Base-by-base conservation (phyloP, 2,888 invertebrate genomes). In the Erebia palarica region DNA sequence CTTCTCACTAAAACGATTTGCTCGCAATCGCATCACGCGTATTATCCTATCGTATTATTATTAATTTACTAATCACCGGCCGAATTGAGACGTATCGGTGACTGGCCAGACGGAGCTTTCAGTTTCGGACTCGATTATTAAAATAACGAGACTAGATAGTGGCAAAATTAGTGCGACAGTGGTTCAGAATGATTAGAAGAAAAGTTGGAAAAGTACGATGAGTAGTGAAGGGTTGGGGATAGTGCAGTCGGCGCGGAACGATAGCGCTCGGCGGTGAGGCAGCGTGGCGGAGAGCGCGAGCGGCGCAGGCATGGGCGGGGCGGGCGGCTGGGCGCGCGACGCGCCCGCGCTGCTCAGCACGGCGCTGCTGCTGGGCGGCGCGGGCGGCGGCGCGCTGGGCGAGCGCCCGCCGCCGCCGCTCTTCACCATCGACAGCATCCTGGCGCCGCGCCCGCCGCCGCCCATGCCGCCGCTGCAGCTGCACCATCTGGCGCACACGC, bases 341-440 rank as follows among this genome's bases (percentile, higher is more conserved):
- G 91, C 91, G 77, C 91, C 91, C 78, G 90, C 89, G 86, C 86
- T 92, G 87, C 90, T 91, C 77, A 88, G 91, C 87, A 92, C 91
- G 85, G 91, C 90, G 85, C 88, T 93, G 89, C 91, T 92, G 86
- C 88, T 93, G 85, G 91, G 92, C 80, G 90, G 90, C 81, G 73
- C 87, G 72, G 74, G 75, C 72, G 89, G 89, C 80, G 89, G 89
- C 80, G 70, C 87, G 86, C 79, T 93, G 81, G 90, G 92, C 80
- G 81, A 93, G 91, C 81, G 93, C 80, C 90, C 93, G 89, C 85
- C 88, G 78, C 87, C 90, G 91, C 95, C 81, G 91, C 94, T 97
- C 75, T 97, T 97, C 87, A 97, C 97, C 80, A 97, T 97, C 82
- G 97, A 97, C 89, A 97, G 97, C 90, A 97, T 97, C 80, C 92